Percentiles rank a stretch among this genome's conserved stretches.
These are phyloP conservation scores for Platerodrilus igneus DNA, from an alignment of 2,888 invertebrate species.

Conservation along the genomic window DNA sequence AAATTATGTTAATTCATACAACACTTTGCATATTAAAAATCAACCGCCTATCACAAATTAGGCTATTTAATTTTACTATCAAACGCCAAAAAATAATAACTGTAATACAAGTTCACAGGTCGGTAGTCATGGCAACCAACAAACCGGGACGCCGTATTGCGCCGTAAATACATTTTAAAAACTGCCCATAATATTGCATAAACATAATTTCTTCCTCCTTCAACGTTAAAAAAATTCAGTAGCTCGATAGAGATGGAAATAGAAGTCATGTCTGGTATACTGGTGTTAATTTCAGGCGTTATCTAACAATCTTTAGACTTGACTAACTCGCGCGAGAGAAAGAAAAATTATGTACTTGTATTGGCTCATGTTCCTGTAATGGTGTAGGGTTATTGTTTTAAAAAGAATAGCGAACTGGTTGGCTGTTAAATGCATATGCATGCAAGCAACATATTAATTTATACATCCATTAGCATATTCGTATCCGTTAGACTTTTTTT, in stretches of 20 bases:
- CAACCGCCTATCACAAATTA: too few relatives aligned
- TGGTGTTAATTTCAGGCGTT: slow-evolving; percentile 50
- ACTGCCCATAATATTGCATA: slow-evolving; percentile 19
- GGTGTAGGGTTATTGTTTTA: slow-evolving; percentile 41
- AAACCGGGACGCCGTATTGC: slow-evolving; percentile 47
- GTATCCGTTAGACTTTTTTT: slow-evolving; percentile 51
- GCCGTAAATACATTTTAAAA: slow-evolving; percentile 44
- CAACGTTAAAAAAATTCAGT: slow-evolving; percentile 11
- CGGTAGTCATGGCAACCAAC: slow-evolving; percentile 44
- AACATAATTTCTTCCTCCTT: slow-evolving; percentile 19
- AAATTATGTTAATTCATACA: too few relatives aligned
- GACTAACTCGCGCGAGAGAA: slow-evolving; percentile 50
- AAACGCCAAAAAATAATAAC: too few relatives aligned
- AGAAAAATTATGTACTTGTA: slow-evolving; percentile 49
- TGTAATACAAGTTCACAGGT: slow-evolving; percentile 44
- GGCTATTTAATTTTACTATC: too few relatives aligned
- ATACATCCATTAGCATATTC: slow-evolving; percentile 51
- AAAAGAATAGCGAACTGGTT: slow-evolving; percentile 33
- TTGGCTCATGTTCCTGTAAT: slow-evolving; percentile 38
- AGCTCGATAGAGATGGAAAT: slow-evolving; percentile 20
- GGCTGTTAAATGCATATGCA: slow-evolving; percentile 47
- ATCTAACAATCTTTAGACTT: slow-evolving; percentile 51
- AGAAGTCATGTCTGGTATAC: slow-evolving; percentile 36
- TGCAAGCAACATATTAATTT: slow-evolving; percentile 52
- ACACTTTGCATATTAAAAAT: too few relatives aligned